phyloP scores from a whole-genome alignment of 2,113 vertebrate genomes.

The Gallinago undulata region DNA sequence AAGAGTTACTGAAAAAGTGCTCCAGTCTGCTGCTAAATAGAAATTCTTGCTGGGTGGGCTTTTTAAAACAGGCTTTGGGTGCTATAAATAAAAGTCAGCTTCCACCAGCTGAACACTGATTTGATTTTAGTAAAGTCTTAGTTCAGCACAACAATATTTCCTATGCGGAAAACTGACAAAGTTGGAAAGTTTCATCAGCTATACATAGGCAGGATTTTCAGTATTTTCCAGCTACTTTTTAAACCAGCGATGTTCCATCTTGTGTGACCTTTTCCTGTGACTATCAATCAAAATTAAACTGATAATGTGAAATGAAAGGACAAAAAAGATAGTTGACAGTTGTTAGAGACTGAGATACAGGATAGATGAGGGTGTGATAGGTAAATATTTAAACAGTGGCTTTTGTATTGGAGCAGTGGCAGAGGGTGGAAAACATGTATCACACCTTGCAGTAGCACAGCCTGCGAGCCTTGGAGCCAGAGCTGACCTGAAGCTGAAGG shows the following conservation, averaged over 20 bases:
- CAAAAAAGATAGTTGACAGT: background rate
- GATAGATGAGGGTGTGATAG: background rate
- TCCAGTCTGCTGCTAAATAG: background rate
- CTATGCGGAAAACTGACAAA: background rate
- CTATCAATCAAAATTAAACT: background rate
- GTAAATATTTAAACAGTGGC: background rate
- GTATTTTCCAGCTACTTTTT: background rate
- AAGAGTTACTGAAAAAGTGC: background rate
- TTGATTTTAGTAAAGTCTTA: background rate
- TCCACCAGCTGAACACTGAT: background rate
- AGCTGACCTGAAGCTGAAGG: background rate
- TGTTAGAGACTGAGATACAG: background rate
- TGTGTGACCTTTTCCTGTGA: background rate
- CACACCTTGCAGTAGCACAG: background rate
- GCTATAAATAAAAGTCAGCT: background rate
- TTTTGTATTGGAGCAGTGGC: background rate
- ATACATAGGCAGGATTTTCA: background rate
- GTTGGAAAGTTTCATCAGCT: background rate
- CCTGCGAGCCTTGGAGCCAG: background rate
- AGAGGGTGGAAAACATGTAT: background rate
- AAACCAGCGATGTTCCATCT: background rate
- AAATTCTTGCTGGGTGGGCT: background rate
- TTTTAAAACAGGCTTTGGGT: background rate
- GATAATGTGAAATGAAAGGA: background rate
- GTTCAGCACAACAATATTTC: background rate